Base-by-base conservation (phyloP, 2,113 vertebrate genomes). In the Lynx canadensis region DNA sequence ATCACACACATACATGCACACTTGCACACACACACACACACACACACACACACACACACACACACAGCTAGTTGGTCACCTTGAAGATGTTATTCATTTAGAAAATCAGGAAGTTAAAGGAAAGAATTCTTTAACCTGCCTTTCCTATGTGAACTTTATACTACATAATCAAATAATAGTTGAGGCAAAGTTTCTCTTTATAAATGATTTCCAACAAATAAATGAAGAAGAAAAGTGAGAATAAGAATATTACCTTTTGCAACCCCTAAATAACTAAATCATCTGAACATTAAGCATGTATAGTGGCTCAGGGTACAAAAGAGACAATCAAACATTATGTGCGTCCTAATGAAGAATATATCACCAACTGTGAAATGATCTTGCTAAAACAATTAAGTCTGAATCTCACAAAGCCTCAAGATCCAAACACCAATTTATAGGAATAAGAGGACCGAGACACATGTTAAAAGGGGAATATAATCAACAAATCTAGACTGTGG, bases 11-110 rank as follows among this genome's bases (percentile, higher is more conserved):
- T 9, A 65, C 0, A 1, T 76, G 38, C 1, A 0, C 29, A 27
- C 23, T 2, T 25, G 45, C 14, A 16, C 29, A 80, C 12, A 29
- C 0, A 1, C 0, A 1, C 19, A 7, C 25, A 19, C 27, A 41
- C 1, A 36, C 1, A 41, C 10, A n/a, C n/a, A n/a, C n/a, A 55
- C n/a, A 60, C 45, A 45, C 45, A 45, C 41, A 84, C 6, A 45
- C 33, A 52, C 13, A 33, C 0, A 88, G 45, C 14, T 91, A 13
- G n/a, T 36, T 88, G 74, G 52, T 91, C n/a, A 84, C 48, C 31
- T 66, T 86, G 29, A 15, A 68, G 76, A 78, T 78, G 69, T 16
- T 89, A 90, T 78, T 95, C 57, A 82, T 78, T 96, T 83, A 93
- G 69, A 80, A 89, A 91, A 92, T 38, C 86, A 57, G 27, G 73